Evolutionary conservation across 2,113 vertebrate genomes (phyloP), one percentile per base, ranked within the genome.

Genomic region (Vireo altiloquus): DNA sequence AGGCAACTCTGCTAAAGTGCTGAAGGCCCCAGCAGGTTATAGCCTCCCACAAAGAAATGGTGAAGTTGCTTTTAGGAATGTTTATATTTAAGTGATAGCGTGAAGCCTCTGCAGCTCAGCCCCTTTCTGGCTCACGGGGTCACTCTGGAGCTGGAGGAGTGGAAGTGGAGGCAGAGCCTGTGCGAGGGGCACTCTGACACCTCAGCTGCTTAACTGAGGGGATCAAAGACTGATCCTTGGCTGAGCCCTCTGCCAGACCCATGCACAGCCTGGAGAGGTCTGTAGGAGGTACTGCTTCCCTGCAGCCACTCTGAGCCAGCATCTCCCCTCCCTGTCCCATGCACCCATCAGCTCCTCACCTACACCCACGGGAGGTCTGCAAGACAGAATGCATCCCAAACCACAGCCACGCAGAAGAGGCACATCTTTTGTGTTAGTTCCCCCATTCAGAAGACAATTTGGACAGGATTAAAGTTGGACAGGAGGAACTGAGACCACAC

Each of bases 51-150:
- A 93, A 52, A 88, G 57, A 88, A 86, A 90, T 49, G 47, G 78
- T 85, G 78, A 94, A 71, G 72, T 35, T 95, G 80, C 82, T 94
- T 89, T 94, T 57, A 96, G 80, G 68, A 92, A 30, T 93, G 86
- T 96, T 96, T 96, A 90, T 60, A 46, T 75, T 94, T 20, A 33
- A 93, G 77, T 50, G 90, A 90, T 96, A 89, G 69, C 60, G 50
- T 5, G 23, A 76, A 90, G 56, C n/a, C 37, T 64, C 68, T 83
- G 28, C 49, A 57, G 64, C 52, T 52, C 14, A 0, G 59, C 64
- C 64, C 49, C 71, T 24, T 3, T 4, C 87, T 46, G n/a, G 50
- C 87, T 77, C 0, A 0, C 56, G 42, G 54, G n/a, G 60, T 70
- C 52, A 68, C 37, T 23, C 14, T 50, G 65, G 40, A 20, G 53